These are phyloP conservation scores for Chesias legatella DNA, from an alignment of 2,888 invertebrate species.

Conservation along the genomic window DNA sequence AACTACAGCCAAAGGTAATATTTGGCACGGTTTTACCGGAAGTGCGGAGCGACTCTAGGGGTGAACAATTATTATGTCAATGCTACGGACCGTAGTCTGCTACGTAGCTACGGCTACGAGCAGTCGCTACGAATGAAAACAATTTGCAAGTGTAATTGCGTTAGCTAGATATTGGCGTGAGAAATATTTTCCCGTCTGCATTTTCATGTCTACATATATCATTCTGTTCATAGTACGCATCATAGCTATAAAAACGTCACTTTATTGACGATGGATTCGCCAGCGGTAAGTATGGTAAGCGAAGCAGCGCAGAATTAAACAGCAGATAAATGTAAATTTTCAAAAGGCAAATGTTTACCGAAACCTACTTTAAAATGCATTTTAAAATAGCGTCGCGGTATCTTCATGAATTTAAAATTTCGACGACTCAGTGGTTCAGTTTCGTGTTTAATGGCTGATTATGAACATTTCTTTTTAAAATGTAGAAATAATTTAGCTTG, in stretches of 20 bases:
- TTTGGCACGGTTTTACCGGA: constrained; percentile 8
- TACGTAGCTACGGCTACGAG: constrained; percentile 11
- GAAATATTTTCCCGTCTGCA: background rate
- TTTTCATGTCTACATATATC: too few relatives aligned
- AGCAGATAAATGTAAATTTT: constrained; percentile 1
- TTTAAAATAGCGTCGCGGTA: constrained; percentile 10
- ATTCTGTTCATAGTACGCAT: too few relatives aligned
- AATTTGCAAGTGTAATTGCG: constrained; percentile 7
- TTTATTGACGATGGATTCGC: too few relatives aligned
- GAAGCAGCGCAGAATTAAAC: background rate
- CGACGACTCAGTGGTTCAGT: constrained; percentile 3
- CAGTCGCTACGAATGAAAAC: constrained; percentile 2
- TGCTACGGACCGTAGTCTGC: constrained; percentile 8
- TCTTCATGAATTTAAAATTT: constrained; percentile 10
- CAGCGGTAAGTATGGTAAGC: too few relatives aligned
- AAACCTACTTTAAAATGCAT: constrained; percentile 11
- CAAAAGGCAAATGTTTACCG: constrained; percentile 8
- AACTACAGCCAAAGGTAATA: constrained; percentile 15
- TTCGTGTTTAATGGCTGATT: background rate
- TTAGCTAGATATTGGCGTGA: too few relatives aligned
- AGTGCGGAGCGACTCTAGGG: constrained; percentile 7
- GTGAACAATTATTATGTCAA: constrained; percentile 7
- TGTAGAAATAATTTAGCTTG: constrained; percentile 15
- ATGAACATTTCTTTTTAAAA: background rate
- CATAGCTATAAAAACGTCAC: too few relatives aligned